Evolutionary conservation across 2,888 invertebrate genomes (phyloP), one percentile per base, ranked within the genome.

Genomic region (Onthophagus sagittarius): DNA sequence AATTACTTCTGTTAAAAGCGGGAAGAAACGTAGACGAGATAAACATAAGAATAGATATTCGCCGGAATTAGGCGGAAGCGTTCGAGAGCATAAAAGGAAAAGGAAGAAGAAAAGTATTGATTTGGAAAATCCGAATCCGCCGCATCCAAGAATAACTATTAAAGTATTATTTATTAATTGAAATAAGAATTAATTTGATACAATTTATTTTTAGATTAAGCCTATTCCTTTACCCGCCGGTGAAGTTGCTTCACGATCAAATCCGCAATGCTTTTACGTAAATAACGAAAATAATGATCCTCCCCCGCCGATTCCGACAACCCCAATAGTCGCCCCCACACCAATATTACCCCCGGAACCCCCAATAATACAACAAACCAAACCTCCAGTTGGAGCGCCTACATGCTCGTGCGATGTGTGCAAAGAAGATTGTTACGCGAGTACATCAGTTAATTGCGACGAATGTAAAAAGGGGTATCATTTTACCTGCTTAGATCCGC

Each of bases 401-500:
- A 63, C 63, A 0, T n/a, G 53, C n/a, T 88, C 88, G 77, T 94
- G 94, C 82, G 91, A 91, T 82, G 92, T 92, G 70, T 94, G 94
- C 82, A 81, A 86, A 67, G 86, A 87, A 76, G 84, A 89, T 11
- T 93, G 93, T 9, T 88, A 89, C 78, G 86, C 83, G 79, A 85
- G 88, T 78, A 92, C 92, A 84, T 88, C 92, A 77, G 93, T 94
- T 76, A 89, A 90, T 92, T 97, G 97, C 85, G 97, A 97, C 86
- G 95, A 95, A 84, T 98, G 98, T 85, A 89, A 89, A 82, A 93
- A 94, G 83, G 91, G 93, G 80, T 98, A 95, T 86, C 98, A 98
- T 86, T 97, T 97, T 84, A 91, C 91, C 75, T 98, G 98, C 85
- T 88, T 98, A 80, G 95, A 96, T 85, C 98, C 98, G 70, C 98